Percentiles rank a stretch among this genome's conserved stretches.
Evolutionary conservation across 1,140 invertebrate species (phyloP).

Genomic region (Procambarus virginalis): DNA sequence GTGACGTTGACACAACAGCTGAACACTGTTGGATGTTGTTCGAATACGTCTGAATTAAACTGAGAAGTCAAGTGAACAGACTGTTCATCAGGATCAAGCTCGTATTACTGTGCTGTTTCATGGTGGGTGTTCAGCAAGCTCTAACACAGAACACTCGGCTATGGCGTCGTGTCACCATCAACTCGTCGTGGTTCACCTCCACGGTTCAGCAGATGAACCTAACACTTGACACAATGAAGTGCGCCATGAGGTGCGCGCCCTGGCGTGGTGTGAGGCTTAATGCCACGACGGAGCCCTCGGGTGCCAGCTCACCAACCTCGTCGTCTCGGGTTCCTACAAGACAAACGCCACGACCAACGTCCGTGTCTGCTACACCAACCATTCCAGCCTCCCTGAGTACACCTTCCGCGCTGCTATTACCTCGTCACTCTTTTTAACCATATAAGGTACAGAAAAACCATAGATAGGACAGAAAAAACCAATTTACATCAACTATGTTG

Average conservation of each 20-base stretch:
- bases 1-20: too few relatives aligned
- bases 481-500: too few relatives aligned
- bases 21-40: too few relatives aligned
- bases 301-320: slow-evolving; percentile 1
- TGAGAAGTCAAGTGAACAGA: too few relatives aligned
- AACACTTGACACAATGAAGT: not conserved
- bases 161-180: not conserved
- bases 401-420: not conserved
- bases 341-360: too few relatives aligned
- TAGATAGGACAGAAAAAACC: too few relatives aligned
- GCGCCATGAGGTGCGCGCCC: not conserved
- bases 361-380: too few relatives aligned
- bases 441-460: too few relatives aligned
- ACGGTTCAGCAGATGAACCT: not conserved
- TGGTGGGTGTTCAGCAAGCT: too few relatives aligned
- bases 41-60: too few relatives aligned
- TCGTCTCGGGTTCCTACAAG: not conserved
- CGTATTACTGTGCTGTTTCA: too few relatives aligned
- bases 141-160: not conserved
- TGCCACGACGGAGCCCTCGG: not conserved
- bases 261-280: not conserved
- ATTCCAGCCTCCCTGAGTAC: not conserved
- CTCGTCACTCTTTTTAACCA: not conserved
- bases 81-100: too few relatives aligned
- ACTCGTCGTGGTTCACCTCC: not conserved